These are phyloP conservation scores for Hyphantria cunea DNA, from an alignment of 1,140 invertebrate species.

Conservation along the genomic window DNA sequence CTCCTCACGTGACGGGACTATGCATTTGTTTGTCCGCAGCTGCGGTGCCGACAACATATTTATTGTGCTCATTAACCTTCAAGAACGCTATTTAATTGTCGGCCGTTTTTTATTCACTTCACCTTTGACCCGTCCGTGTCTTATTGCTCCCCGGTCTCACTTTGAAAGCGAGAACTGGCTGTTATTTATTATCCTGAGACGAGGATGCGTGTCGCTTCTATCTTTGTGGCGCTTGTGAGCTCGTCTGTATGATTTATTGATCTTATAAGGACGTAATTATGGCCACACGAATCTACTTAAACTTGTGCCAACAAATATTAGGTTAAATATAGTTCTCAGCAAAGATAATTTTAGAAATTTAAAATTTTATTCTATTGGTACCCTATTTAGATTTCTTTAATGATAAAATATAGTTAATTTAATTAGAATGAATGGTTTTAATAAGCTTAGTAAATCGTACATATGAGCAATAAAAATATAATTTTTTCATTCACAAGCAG, in stretches of 20 bases:
- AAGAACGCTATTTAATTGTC: conserved; percentile 82
- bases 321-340: conserved; percentile 4
- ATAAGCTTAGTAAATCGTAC: too few relatives aligned
- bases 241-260: conserved; percentile 73
- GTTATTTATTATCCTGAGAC: conserved; percentile 74
- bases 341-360: too few relatives aligned
- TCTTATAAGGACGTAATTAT: conserved; percentile 74
- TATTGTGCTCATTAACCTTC: conserved; percentile 82
- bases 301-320: background rate
- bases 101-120: conserved; percentile 81
- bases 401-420: too few relatives aligned
- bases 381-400: too few relatives aligned
- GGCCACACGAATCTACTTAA: conserved; percentile 49
- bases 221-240: conserved; percentile 75
- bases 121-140: conserved; percentile 77
- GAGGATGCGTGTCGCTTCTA: conserved; percentile 71
- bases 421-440: background rate
- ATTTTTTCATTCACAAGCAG: conserved; percentile 34
- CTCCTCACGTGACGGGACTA: conserved; percentile 72
- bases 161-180: conserved; percentile 76
- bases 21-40: conserved; percentile 78
- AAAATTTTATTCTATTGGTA: too few relatives aligned
- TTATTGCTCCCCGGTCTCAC: conserved; percentile 77
- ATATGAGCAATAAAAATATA: too few relatives aligned
- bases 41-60: conserved; percentile 81